Conservation (phyloP, 2,888 invertebrate genomes). For the Anoplius nigerrimus region DNA sequence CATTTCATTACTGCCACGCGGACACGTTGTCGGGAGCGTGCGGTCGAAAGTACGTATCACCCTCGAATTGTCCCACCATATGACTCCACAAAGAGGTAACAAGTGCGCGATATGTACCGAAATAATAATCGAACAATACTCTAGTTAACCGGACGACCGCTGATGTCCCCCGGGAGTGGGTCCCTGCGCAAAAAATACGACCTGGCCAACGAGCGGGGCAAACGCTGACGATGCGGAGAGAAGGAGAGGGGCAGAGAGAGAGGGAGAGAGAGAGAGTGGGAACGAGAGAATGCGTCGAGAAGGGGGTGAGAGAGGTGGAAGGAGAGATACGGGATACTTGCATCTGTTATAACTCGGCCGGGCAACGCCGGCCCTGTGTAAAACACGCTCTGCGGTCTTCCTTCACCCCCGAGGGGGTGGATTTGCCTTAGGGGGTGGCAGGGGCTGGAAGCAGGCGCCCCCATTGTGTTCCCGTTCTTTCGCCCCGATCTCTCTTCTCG, state of each 20-base stretch:
- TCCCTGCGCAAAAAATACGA: slow-evolving; percentile 7
- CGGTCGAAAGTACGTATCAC: too few relatives aligned
- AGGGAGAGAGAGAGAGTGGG: slow-evolving; percentile 14
- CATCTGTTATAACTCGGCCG: slow-evolving; percentile 61
- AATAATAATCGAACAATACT: slow-evolving; percentile 75
- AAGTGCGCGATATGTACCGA: slow-evolving; percentile 75
- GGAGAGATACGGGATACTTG: slow-evolving; percentile 53
- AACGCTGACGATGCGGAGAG: slow-evolving; percentile 11
- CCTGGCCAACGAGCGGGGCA: too few relatives aligned
- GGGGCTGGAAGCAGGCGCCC: slow-evolving; percentile 17
- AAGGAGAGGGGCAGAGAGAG: slow-evolving; percentile 29
- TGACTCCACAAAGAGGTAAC: slow-evolving; percentile 71
- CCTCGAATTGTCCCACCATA: slow-evolving; percentile 50
- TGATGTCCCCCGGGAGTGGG: slow-evolving; percentile 58
- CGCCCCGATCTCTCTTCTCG: slow-evolving; percentile 20
- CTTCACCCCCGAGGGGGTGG: slow-evolving; percentile 47
- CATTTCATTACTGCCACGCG: slow-evolving; percentile 1
- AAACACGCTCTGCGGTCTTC: slow-evolving; percentile 52
- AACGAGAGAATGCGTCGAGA: slow-evolving; percentile 16
- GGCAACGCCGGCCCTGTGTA: slow-evolving; percentile 49
- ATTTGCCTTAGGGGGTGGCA: background rate
- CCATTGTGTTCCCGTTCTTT: slow-evolving; percentile 32
- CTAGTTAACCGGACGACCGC: slow-evolving; percentile 71
- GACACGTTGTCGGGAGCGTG: background rate
- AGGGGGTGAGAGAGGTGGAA: slow-evolving; percentile 28